Evolutionary conservation across 23 tunicate species (phyloP).

Genomic region (Ascidia mentula): DNA sequence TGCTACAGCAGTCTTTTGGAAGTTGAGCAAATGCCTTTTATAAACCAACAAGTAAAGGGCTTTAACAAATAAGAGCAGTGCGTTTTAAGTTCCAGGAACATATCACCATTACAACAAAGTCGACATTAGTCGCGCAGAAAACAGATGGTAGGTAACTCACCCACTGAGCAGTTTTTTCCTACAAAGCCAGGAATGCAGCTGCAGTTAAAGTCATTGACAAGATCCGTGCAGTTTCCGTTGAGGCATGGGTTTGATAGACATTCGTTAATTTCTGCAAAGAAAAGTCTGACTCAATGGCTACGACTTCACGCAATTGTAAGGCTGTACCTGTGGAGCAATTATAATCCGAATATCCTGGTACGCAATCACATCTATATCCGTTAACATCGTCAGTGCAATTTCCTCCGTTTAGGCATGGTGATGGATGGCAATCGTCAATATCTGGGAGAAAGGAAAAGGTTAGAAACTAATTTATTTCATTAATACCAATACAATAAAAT

Average conservation of each 20-base stretch:
- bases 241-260: not conserved
- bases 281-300: not conserved
- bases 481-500: too few relatives aligned
- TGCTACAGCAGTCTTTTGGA: too few relatives aligned
- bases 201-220: not conserved
- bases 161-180: not conserved
- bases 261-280: slow-evolving; percentile 4
- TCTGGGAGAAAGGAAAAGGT: not conserved
- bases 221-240: not conserved
- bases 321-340: not conserved
- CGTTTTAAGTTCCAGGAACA: too few relatives aligned
- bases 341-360: not conserved
- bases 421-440: not conserved
- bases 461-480: too few relatives aligned
- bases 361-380: not conserved
- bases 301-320: not conserved
- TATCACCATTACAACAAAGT: too few relatives aligned
- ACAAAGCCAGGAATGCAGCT: not conserved
- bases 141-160: too few relatives aligned
- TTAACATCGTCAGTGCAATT: not conserved
- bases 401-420: not conserved
- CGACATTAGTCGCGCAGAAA: too few relatives aligned
- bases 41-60: too few relatives aligned
- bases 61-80: too few relatives aligned
- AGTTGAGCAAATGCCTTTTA: too few relatives aligned